Conservation (phyloP, 1,140 invertebrate species). For the Drosophila bipectinata region DNA sequence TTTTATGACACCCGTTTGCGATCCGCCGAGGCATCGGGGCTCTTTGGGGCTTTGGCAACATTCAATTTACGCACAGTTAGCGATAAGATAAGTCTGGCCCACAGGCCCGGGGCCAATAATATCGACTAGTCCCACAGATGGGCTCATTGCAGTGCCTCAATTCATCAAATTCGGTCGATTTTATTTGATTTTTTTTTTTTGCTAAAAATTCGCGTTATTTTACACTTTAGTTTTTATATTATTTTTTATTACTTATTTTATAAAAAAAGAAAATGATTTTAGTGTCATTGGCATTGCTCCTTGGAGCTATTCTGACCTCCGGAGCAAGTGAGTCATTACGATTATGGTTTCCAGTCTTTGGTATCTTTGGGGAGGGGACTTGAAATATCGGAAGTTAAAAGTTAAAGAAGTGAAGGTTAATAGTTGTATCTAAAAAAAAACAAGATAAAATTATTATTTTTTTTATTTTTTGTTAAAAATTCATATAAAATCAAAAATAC, state of each 20-base stretch:
- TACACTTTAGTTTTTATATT: neutral
- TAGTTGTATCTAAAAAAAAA: no score
- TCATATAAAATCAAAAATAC: no score
- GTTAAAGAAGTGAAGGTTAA: no score
- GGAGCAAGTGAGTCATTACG: constrained; percentile 38
- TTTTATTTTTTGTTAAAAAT: no score
- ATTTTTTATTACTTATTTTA: neutral
- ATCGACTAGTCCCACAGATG: constrained; percentile 42
- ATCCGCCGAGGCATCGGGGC: constrained; percentile 16
- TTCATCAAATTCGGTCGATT: constrained; percentile 52
- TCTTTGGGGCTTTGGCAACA: constrained; percentile 58
- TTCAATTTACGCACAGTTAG: constrained; percentile 65
- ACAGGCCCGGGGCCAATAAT: constrained; percentile 18
- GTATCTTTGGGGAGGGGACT: neutral
- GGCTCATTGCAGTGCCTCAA: constrained; percentile 40
- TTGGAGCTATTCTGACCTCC: constrained; percentile 7
- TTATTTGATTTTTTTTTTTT: neutral
- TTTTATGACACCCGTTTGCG: constrained; percentile 21
- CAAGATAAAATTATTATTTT: no score
- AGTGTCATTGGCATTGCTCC: constrained; percentile 3
- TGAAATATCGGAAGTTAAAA: neutral
- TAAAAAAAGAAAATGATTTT: constrained; percentile 3
- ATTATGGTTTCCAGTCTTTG: constrained; percentile 2
- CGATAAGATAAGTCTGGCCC: constrained; percentile 57
- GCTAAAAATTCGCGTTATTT: neutral